phyloP scores from a whole-genome alignment of 1,140 invertebrate genomes.

The Hycleus cichorii region DNA sequence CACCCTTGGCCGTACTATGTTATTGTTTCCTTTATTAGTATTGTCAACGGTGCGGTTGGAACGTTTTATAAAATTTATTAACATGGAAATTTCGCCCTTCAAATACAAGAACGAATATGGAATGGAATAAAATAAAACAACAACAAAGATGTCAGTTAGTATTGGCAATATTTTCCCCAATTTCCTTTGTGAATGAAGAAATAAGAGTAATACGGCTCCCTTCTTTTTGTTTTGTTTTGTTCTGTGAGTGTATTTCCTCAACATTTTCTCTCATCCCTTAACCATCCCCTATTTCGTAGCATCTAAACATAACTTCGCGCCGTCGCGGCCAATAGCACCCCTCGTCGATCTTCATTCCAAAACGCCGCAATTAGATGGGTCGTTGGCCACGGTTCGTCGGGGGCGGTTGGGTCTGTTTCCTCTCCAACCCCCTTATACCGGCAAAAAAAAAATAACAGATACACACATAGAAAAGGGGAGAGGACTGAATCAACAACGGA shows the following conservation, averaged over 20 bases:
- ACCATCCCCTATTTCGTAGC: not conserved
- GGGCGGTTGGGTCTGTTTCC: slow-evolving; percentile 6
- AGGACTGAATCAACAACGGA: slow-evolving; percentile 35
- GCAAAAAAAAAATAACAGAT: slow-evolving; percentile 21
- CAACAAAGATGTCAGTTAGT: no score
- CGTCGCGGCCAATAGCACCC: slow-evolving; percentile 27
- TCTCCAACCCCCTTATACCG: slow-evolving; percentile 10
- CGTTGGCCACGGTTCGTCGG: slow-evolving; percentile 44
- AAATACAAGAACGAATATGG: no score
- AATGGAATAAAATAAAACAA: no score
- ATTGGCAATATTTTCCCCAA: no score
- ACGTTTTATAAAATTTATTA: no score
- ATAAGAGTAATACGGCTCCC: no score
- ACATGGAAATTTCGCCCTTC: no score
- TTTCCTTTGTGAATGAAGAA: no score
- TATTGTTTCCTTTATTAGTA: slow-evolving; percentile 14
- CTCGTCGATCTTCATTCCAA: slow-evolving; percentile 47
- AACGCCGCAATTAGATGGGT: slow-evolving; percentile 56
- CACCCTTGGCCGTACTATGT: slow-evolving; percentile 4
- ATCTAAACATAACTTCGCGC: slow-evolving; percentile 22
- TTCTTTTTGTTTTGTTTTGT: no score
- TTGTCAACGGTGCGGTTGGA: slow-evolving; percentile 3
- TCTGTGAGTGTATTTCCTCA: no score
- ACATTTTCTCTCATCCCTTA: not conserved
- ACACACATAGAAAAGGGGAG: slow-evolving; percentile 8